Conservation (phyloP, 2,888 invertebrate species). For the Mythimna pallens region DNA sequence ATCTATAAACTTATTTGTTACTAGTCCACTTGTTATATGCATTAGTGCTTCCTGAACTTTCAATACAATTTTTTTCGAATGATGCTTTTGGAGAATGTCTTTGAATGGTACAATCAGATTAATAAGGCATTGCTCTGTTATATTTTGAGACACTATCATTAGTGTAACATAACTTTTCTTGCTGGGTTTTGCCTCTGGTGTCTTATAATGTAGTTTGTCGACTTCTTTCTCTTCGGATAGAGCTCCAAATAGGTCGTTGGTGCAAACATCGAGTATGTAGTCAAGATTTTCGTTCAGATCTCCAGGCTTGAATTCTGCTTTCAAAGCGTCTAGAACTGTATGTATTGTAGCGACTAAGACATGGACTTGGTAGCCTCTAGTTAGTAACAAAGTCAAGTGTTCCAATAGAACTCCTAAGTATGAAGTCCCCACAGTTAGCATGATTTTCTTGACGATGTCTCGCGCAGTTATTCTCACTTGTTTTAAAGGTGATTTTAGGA, state of each 20-base stretch:
- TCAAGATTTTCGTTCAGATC: slow-evolving; percentile 95
- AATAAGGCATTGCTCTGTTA: slow-evolving; percentile 94
- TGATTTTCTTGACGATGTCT: slow-evolving; percentile 97
- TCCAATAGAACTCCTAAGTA: slow-evolving; percentile 95
- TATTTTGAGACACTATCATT: slow-evolving; percentile 94
- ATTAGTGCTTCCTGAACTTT: slow-evolving; percentile 96
- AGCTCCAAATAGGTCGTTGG: slow-evolving; percentile 96
- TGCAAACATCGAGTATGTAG: slow-evolving; percentile 95
- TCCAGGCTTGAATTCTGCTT: slow-evolving; percentile 92
- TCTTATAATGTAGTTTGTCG: slow-evolving; percentile 94
- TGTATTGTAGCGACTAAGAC: slow-evolving; percentile 97
- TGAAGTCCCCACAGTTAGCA: slow-evolving; percentile 95
- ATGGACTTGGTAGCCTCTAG: slow-evolving; percentile 98
- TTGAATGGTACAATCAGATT: slow-evolving; percentile 95
- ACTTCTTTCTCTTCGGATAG: slow-evolving; percentile 98
- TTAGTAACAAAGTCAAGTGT: slow-evolving; percentile 95
- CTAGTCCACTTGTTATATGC: slow-evolving; percentile 95
- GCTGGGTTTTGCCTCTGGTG: slow-evolving; percentile 95
- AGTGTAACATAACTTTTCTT: slow-evolving; percentile 97
- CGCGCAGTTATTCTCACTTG: slow-evolving; percentile 96
- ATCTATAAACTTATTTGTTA: slow-evolving; percentile 94
- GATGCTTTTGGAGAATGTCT: slow-evolving; percentile 93
- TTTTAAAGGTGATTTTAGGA: slow-evolving; percentile 96
- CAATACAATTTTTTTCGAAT: slow-evolving; percentile 94
- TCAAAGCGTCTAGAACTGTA: slow-evolving; percentile 94